Evolutionary conservation across 23 tunicate genomes (phyloP).

Genomic region (Ciona savignyi): DNA sequence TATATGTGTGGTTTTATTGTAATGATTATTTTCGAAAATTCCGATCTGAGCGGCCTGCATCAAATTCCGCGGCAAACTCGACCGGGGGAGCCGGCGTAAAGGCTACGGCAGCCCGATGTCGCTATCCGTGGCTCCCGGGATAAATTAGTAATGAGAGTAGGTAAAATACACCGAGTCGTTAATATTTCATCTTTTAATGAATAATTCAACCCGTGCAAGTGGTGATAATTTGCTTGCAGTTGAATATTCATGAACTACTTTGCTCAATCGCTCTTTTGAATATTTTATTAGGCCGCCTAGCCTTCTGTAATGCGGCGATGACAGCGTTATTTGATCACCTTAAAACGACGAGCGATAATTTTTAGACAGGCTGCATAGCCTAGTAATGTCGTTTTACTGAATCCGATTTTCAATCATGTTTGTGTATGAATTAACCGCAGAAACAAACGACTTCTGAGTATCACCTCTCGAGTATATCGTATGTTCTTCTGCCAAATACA

Average conservation of each 20-base stretch:
- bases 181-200: conserved; percentile 82
- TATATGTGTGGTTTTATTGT: too few species aligned
- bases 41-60: not conserved
- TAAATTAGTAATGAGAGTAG: conserved; percentile 82
- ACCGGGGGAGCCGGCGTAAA: not conserved
- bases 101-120: conserved; percentile 23
- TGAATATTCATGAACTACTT: conserved; percentile 89
- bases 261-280: conserved; percentile 47
- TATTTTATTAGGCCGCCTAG: conserved; percentile 36
- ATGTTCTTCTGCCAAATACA: too few species aligned
- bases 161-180: conserved; percentile 21
- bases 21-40: too few species aligned
- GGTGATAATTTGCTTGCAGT: conserved; percentile 40
- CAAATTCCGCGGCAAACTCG: not conserved
- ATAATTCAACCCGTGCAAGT: conserved; percentile 65
- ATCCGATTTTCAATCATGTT: too few species aligned
- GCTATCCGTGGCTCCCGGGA: conserved; percentile 6
- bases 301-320: not conserved
- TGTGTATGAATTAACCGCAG: too few species aligned
- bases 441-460: too few species aligned
- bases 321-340: too few species aligned
- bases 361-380: too few species aligned
- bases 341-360: too few species aligned
- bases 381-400: too few species aligned
- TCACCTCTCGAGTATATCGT: too few species aligned